Percentiles rank a stretch among this genome's conserved stretches.
Conservation (phyloP, 1,140 invertebrate genomes). For the Colletes gigas region DNA sequence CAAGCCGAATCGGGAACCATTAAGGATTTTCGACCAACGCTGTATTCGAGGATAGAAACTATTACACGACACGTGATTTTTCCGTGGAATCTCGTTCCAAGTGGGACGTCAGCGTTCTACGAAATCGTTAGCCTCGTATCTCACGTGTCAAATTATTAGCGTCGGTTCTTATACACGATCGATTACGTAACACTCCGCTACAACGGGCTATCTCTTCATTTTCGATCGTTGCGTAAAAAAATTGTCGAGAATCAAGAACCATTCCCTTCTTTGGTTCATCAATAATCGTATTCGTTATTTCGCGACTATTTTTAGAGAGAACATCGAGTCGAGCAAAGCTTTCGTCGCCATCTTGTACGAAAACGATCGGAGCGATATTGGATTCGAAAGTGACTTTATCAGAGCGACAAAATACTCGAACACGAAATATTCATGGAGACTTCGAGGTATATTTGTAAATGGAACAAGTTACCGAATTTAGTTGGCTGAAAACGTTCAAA, state of each 20-base stretch:
- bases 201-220: no score
- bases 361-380: no score
- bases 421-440: no score
- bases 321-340: no score
- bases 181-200: conserved; percentile 22
- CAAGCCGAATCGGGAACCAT: conserved; percentile 26
- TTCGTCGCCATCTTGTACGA: no score
- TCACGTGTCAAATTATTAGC: conserved; percentile 24
- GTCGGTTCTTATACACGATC: neutral
- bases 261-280: no score
- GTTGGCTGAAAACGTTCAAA: no score
- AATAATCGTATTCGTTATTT: conserved; percentile 2
- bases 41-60: conserved; percentile 3
- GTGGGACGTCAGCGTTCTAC: conserved; percentile 13
- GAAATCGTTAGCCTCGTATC: neutral
- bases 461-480: no score
- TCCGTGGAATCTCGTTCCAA: conserved; percentile 14
- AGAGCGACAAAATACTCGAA: no score
- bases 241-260: neutral
- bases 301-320: conserved; percentile 1
- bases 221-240: neutral
- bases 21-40: conserved; percentile 25
- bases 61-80: conserved; percentile 37
- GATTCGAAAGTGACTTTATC: no score
- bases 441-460: no score